Evolutionary conservation across 1,140 invertebrate genomes (phyloP), one percentile per base, ranked within the genome.

Genomic region (Neuroterus valhalla): DNA sequence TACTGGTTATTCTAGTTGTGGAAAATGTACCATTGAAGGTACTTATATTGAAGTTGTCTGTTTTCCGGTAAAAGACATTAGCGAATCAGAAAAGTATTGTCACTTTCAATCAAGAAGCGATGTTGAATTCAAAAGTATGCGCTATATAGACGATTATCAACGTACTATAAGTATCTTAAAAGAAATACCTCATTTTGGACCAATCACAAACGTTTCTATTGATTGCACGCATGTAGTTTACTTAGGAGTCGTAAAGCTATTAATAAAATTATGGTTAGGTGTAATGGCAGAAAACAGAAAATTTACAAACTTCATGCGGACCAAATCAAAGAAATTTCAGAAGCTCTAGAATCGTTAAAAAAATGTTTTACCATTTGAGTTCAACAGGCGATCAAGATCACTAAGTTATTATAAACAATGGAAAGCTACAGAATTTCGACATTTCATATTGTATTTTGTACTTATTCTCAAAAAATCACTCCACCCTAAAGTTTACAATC

Each of bases 211-310:
- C 62, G 87, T 88, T 77, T 80, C 84, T 10, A 62, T 79, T 8
- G 84, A 88, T 62, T 84, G 81, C 45, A 84, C 84, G 84, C 84
- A 87, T 79, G 44, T 87, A 26, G 68, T 87, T 4, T 84, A 79
- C 70, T 68, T 86, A 26, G 86, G 85, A n/a, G 81, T 86, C 11
- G 73, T 77, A 1, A 83, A 78, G 75, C 86, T 84, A 76, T 45
- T 88, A 21, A 44, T 88, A 19, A 45, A n/a, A 11, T 45, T 84
- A 8, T 88, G 85, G 86, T 69, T 82, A 5, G 81, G 76, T 38
- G 81, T 76, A 70, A 79, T 45, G 77, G 76, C 55, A 45, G 21
- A 14, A 15, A 52, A 31, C 62, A 62, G 70, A 26, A 43, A 79
- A 38, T 67, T 46, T 21, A 66, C 45, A 45, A 46, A 44, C 15